Base-by-base conservation (phyloP, 2,797 vertebrate species). In the Girardinus metallicus region DNA sequence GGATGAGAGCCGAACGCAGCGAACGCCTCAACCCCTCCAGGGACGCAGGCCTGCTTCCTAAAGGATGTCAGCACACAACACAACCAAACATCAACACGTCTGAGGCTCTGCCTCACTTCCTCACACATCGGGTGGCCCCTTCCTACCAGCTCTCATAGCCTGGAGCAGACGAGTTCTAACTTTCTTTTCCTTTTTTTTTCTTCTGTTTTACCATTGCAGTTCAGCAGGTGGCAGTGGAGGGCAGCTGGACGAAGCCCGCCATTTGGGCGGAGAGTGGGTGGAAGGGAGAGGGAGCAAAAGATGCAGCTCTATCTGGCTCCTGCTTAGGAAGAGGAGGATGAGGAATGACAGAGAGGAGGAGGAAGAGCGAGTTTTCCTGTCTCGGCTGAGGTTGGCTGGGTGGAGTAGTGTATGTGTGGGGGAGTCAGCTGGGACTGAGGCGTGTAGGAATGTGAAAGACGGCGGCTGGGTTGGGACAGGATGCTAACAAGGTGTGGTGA, bases 171-270 rank as follows among this genome's bases (percentile, higher is more conserved):
- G 16, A 64, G 34, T 4, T 15, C 23, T 6, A 10, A 21, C 36
- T 11, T 9, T 9, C 7, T 36, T 36, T 18, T 11, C 12, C 1
- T 18, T 21, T 18, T 49, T 21, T 49, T 49, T 9, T 49, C 3
- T 49, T 21, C 21, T 41, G 21, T 76, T 47, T 47, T 47, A 60
- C 46, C 8, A 0, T 31, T 1, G 80, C 62, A 23, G 72, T 85
- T 93, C 93, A 91, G 86, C 83, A 93, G 92, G 86, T 80, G 90
- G 55, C 91, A 88, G 81, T 87, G 81, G 86, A 79, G 66, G 26
- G 21, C 1, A 1, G 78, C 74, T 77, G 75, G 78, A 90, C 18
- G 57, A 53, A 43, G 46, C 53, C 34, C 1, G 23, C 8, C 2
- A 4, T 6, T 44, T 6, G 18, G 49, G 49, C 1, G 60, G 79